Base-by-base conservation (phyloP, 2,888 invertebrate species). In the Cataglyphis albicans region DNA sequence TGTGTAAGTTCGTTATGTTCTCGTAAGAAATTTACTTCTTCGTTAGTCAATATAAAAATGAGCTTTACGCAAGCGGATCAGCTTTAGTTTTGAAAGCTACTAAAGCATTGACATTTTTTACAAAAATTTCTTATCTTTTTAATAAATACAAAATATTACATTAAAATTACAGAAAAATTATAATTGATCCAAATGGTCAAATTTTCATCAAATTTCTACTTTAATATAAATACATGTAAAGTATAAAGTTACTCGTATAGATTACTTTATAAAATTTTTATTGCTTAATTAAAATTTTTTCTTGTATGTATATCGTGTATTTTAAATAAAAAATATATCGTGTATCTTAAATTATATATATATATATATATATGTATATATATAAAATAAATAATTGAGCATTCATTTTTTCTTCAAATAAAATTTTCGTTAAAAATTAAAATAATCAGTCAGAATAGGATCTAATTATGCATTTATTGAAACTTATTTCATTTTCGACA, bases 41-140 rank as follows among this genome's bases (percentile, higher is more conserved):
- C 57, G 68, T 38, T 78, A 44, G 78, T 70, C 44, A 70, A 78
- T 68, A 68, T 44, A 57, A 32, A 55, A 76, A 57, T n/a, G 38
- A n/a, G 55, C 32, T 63, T 64, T 32, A 12, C 35, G 35, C 41
- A 18, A 32, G 5, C 41, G 44, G 59, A 78, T 78, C 55, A 64
- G 57, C 41, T 61, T 78, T 25, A 52, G 12, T 25, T 64, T 25
- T n/a, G 15, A n/a, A 57, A 29, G 7, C 29, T 12, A 65, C 18
- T 12, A 29, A n/a, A 48, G 35, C 10, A 52, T 55, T 29, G 6
- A 29, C 29, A 29, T 76, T 18, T 21, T 21, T 9, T 29, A 61
- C 7, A 15, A 25, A 41, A 18, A 7, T 52, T 75, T 74, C 25
- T 35, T 3, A 64, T 63, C 9, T 35, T 32, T 5, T 44, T 32